phyloP scores from a whole-genome alignment of 2,113 vertebrate species.

The Sinosuthora webbiana region DNA sequence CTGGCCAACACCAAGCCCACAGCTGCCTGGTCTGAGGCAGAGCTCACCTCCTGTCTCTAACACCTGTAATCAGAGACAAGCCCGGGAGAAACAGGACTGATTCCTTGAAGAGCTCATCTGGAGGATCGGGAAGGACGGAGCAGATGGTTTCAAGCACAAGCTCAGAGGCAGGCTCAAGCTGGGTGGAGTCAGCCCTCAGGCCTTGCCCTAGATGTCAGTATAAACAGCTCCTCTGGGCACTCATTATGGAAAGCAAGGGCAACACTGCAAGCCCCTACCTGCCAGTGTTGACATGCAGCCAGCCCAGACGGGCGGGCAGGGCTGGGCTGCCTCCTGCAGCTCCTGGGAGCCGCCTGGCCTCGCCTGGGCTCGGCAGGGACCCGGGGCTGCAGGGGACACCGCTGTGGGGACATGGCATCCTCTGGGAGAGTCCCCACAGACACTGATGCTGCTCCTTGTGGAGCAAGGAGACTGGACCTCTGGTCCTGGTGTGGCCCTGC shows the following conservation, averaged over 20 bases:
- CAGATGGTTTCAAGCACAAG: not conserved
- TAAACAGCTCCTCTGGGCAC: not conserved
- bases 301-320: not conserved
- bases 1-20: not conserved
- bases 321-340: too few relatives aligned
- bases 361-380: too few relatives aligned
- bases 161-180: not conserved
- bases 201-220: not conserved
- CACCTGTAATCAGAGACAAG: not conserved
- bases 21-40: not conserved
- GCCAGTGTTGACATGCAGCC: not conserved
- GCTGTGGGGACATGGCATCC: too few relatives aligned
- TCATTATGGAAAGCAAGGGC: not conserved
- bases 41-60: not conserved
- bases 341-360: too few relatives aligned
- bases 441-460: not conserved
- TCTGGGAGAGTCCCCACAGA: not conserved
- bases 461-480: not conserved
- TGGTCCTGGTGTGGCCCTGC: not conserved
- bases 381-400: too few relatives aligned
- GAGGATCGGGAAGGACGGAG: conserved; percentile 1
- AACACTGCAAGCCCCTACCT: not conserved
- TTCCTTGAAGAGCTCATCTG: not conserved
- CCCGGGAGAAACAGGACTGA: not conserved
- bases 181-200: not conserved